phyloP scores from a whole-genome alignment of 2,888 invertebrate species.

The Archips xylosteana region DNA sequence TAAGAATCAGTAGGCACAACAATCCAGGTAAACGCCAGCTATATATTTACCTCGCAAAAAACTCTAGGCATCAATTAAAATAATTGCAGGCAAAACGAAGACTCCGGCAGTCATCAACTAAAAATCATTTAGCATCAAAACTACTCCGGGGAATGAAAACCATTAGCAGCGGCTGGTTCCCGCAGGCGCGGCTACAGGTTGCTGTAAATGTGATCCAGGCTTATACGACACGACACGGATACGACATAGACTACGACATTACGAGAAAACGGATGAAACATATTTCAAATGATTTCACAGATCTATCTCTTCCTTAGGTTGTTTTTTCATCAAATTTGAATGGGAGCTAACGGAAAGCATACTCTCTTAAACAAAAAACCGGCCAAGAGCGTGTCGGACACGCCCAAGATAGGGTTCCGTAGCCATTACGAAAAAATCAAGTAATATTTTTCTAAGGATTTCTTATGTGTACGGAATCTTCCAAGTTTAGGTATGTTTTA shows the following conservation, averaged over 20 bases:
- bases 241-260: neutral
- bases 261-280: no score
- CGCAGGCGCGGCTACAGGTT: slow-evolving; percentile 30
- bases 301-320: no score
- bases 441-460: no score
- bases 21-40: neutral
- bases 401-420: no score
- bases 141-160: slow-evolving; percentile 39
- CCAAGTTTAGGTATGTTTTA: no score
- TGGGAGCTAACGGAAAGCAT: no score
- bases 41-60: slow-evolving; percentile 26
- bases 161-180: slow-evolving; percentile 37
- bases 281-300: no score
- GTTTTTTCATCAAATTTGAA: no score
- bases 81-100: slow-evolving; percentile 26
- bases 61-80: slow-evolving; percentile 37
- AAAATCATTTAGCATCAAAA: slow-evolving; percentile 31
- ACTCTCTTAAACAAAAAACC: no score
- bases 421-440: no score
- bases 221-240: neutral
- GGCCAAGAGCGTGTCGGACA: no score
- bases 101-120: slow-evolving; percentile 26
- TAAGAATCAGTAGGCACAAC: neutral
- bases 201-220: neutral
- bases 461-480: no score